Evolutionary conservation across 2,797 vertebrate species (phyloP).

Genomic region (Xerus rutilus): DNA sequence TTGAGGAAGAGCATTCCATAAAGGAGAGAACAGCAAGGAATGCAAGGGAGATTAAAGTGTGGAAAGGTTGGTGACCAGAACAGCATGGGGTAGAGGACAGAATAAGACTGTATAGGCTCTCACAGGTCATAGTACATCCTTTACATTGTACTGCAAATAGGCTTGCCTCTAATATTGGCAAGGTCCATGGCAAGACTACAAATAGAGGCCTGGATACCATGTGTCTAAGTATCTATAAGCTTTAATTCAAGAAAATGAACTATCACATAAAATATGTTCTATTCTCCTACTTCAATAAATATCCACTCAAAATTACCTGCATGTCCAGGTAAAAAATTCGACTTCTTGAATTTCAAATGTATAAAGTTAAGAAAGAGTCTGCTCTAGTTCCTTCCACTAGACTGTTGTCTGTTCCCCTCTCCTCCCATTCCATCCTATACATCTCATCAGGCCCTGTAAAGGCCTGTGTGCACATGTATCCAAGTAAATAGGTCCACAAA

Average conservation of each 20-base stretch:
- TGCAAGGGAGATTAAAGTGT: neutral
- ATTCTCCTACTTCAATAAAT: neutral
- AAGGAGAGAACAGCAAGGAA: neutral
- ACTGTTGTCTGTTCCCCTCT: neutral
- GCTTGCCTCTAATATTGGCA: neutral
- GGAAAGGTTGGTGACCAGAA: neutral
- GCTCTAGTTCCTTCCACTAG: neutral
- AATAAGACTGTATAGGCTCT: too few species aligned
- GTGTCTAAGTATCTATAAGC: constrained; percentile 8
- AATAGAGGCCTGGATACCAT: neutral
- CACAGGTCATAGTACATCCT: neutral
- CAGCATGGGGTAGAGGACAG: neutral
- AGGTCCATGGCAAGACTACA: neutral
- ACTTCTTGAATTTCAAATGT: neutral
- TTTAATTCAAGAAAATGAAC: neutral
- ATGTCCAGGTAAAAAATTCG: neutral
- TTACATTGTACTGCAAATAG: neutral
- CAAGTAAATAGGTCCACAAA: neutral
- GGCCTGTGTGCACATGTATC: too few species aligned
- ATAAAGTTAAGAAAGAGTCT: neutral
- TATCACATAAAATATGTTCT: neutral
- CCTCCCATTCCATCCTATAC: neutral
- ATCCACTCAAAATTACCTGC: neutral
- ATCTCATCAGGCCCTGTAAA: neutral
- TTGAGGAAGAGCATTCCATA: neutral